Base-by-base conservation (phyloP, 1,140 invertebrate species). In the Solenopsis invicta region DNA sequence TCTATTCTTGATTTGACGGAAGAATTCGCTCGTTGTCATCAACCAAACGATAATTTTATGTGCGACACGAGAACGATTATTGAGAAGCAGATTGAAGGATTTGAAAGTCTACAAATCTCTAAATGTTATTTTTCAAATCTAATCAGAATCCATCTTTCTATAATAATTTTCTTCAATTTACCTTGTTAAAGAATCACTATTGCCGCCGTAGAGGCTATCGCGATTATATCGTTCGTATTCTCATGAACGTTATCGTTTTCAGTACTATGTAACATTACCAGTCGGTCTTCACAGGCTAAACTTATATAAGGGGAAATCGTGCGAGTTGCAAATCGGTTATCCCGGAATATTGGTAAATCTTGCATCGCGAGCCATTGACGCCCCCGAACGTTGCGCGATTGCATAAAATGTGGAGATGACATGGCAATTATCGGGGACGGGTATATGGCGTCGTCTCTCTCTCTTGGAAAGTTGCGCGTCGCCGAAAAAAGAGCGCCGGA, bases 391-490 rank as follows among this genome's bases (percentile, higher is more conserved):
- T 48, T 13, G 54, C 54, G 16, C 41, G 24, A 12, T 82, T 13
- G 12, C 78, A 16, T 21, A 50, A 72, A 59, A 72, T 52, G 29
- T 9, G 13, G 24, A 67, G 21, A 66, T 85, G 29, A 62, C 34
- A 52, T 34, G 13, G n/a, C 78, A 72, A 82, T 82, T 82, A 82
- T 72, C 6, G 18, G 18, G 10, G 3, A 71, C 41, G 16, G 10
- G 48, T 41, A 9, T 41, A 24, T 62, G n/a, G 45, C 76, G 8
- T 48, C 48, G n/a, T 48, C 48, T 24, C 18, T 74, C 24, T 64
- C 34, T 88, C 72, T 52, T 66, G 16, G 29, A 69, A 82, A 62
- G 34, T 82, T 45, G 69, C 13, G 29, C 37, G 24, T 66, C 10
- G 75, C 21, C 41, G 24, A 72, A 74, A 56, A 41, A 75, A 59